Conservation (phyloP, 1,140 invertebrate species). For the Cyrtorhinus lividipennis region DNA sequence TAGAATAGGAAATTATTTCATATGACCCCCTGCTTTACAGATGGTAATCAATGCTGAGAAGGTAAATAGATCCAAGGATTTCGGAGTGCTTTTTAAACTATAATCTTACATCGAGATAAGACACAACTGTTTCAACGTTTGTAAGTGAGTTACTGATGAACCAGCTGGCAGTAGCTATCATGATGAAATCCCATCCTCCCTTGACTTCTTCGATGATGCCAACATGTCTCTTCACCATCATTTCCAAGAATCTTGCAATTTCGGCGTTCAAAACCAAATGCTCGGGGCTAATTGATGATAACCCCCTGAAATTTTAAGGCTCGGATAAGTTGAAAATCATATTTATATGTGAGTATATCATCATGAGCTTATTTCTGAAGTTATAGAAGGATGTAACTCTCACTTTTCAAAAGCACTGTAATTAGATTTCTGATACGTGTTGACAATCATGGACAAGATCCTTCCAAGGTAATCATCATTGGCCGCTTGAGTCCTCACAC, state of each 20-base stretch:
- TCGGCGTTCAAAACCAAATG: constrained; percentile 10
- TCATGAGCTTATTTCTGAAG: neutral
- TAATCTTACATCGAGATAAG: too few species aligned
- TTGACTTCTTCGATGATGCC: constrained; percentile 1
- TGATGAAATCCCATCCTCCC: constrained; percentile 43
- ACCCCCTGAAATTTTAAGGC: constrained; percentile 1
- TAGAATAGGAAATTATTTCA: too few species aligned
- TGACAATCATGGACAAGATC: neutral
- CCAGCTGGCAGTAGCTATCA: constrained; percentile 48
- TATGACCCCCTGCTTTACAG: too few species aligned
- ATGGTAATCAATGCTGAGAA: too few species aligned
- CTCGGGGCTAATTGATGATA: neutral
- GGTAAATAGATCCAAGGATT: too few species aligned
- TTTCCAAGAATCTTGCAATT: constrained; percentile 15
- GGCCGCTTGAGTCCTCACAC: neutral
- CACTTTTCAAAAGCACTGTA: neutral
- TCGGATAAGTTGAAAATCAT: neutral
- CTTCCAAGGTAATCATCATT: neutral
- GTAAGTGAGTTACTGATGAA: constrained; percentile 30
- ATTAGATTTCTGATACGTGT: neutral
- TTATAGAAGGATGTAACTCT: too few species aligned
- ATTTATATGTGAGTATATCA: neutral
- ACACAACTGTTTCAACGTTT: too few species aligned
- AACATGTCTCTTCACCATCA: neutral
- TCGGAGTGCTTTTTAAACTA: too few species aligned